Evolutionary conservation across 92 coral and sea anemone genomes (phyloP).

Genomic region (Micromussa lordhowensis): DNA sequence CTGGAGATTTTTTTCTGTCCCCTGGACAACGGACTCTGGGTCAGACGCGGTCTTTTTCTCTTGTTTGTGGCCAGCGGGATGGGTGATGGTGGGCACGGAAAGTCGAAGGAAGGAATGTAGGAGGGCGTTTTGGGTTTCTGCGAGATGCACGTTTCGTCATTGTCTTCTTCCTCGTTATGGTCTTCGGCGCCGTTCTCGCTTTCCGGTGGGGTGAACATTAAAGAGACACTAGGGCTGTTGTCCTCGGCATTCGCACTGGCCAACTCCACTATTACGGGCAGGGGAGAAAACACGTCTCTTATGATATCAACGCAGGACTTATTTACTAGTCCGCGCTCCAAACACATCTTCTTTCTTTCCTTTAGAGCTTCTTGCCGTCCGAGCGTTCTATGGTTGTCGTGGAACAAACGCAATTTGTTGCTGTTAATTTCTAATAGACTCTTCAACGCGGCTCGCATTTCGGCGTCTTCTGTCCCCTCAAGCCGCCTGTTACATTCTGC

Average conservation of each 20-base stretch:
- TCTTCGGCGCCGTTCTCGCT: too few relatives aligned
- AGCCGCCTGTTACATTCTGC: not conserved
- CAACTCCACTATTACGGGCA: not conserved
- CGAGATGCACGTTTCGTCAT: too few relatives aligned
- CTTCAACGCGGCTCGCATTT: not conserved
- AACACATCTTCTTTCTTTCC: not conserved
- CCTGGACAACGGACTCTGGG: not conserved
- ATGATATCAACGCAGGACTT: not conserved
- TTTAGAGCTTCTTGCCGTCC: not conserved
- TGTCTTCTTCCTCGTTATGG: too few relatives aligned
- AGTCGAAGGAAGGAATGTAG: not conserved
- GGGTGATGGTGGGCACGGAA: not conserved
- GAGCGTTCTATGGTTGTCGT: slow-evolving; percentile 11
- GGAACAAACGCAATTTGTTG: not conserved
- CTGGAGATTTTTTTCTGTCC: not conserved
- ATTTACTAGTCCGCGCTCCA: not conserved
- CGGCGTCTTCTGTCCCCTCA: not conserved
- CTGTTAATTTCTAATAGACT: slow-evolving; percentile 11
- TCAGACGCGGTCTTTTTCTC: not conserved
- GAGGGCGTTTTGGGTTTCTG: too few relatives aligned
- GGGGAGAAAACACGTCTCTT: not conserved
- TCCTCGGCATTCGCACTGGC: not conserved
- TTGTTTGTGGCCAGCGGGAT: not conserved
- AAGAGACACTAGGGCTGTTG: not conserved
- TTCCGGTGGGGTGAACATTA: not conserved